These are phyloP conservation scores for Dendropsophus ebraccatus DNA, from an alignment of 2,113 vertebrate genomes.

Conservation along the genomic window DNA sequence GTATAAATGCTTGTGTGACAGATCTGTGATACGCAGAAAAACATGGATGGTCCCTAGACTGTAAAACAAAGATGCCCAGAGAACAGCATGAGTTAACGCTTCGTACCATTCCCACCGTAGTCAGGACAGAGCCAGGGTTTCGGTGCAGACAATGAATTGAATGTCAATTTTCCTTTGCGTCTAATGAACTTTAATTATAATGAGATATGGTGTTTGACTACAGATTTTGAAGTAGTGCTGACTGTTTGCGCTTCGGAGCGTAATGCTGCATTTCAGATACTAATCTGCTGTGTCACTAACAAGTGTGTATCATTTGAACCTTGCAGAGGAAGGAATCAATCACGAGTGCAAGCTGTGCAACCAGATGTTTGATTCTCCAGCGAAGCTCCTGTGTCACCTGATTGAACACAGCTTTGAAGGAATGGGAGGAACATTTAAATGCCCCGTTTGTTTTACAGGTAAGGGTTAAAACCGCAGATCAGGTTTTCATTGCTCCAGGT, in stretches of 20 bases:
- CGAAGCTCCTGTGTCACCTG: conserved; percentile 99
- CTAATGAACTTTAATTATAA: conserved; percentile 6
- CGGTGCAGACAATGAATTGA: background rate
- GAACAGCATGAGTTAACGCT: background rate
- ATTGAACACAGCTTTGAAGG: conserved; percentile 99
- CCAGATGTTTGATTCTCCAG: conserved; percentile 99
- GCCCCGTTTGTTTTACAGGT: conserved; percentile 99
- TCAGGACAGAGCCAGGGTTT: background rate
- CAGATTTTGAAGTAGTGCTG: conserved; percentile 60
- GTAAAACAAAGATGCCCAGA: background rate
- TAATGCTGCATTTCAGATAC: conserved; percentile 60
- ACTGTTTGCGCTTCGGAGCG: background rate
- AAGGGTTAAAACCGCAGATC: conserved; percentile 61
- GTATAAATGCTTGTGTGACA: background rate
- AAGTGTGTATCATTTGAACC: conserved; percentile 77
- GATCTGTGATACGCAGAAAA: background rate
- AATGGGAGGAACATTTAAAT: conserved; percentile 99
- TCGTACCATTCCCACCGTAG: background rate
- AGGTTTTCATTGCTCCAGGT: conserved; percentile 62
- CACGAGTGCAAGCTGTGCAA: conserved; percentile 99
- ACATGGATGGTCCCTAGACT: conserved; percentile 5
- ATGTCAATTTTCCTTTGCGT: background rate
- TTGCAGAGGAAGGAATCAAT: conserved; percentile 99
- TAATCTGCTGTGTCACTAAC: conserved; percentile 74
- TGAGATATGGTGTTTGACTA: conserved; percentile 10